phyloP scores from a whole-genome alignment of 2,888 invertebrate species.

The Parapristionchus giblindavisi region DNA sequence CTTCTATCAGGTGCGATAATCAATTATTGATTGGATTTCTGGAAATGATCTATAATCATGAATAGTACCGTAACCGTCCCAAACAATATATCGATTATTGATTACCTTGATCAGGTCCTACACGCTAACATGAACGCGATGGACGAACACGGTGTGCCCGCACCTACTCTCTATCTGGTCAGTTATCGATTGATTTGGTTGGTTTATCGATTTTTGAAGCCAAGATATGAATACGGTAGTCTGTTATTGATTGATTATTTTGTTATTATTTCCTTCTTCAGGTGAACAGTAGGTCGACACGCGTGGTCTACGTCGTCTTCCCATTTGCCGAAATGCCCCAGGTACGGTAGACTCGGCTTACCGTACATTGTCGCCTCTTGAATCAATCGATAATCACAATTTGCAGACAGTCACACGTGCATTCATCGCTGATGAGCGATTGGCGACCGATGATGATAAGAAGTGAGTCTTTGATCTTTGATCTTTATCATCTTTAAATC shows the following conservation, averaged over 20 bases:
- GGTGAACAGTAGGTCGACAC: conserved; percentile 36
- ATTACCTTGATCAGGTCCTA: conserved; percentile 45
- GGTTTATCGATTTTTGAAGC: no score
- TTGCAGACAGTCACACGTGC: conserved; percentile 4
- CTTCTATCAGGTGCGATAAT: conserved; percentile 12
- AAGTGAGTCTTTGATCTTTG: conserved; percentile 24
- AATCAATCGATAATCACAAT: neutral
- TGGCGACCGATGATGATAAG: neutral
- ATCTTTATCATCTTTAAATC: no score
- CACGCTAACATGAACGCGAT: conserved; percentile 61
- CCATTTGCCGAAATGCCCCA: conserved; percentile 25
- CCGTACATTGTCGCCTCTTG: no score
- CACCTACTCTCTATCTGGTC: conserved; percentile 57
- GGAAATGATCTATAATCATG: no score
- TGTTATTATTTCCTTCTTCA: neutral
- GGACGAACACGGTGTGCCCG: conserved; percentile 51
- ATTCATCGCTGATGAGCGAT: conserved; percentile 31
- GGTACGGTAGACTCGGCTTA: neutral
- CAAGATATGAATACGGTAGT: neutral
- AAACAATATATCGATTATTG: no score
- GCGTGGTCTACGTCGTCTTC: conserved; percentile 34
- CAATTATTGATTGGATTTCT: neutral
- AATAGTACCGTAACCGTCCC: no score
- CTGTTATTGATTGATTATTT: neutral
- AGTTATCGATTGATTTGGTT: neutral